A percentile compares a stretch with the other conserved stretches of the same genome.
Conservation (phyloP, 2,113 vertebrate genomes). For the Chloebia gouldiae region DNA sequence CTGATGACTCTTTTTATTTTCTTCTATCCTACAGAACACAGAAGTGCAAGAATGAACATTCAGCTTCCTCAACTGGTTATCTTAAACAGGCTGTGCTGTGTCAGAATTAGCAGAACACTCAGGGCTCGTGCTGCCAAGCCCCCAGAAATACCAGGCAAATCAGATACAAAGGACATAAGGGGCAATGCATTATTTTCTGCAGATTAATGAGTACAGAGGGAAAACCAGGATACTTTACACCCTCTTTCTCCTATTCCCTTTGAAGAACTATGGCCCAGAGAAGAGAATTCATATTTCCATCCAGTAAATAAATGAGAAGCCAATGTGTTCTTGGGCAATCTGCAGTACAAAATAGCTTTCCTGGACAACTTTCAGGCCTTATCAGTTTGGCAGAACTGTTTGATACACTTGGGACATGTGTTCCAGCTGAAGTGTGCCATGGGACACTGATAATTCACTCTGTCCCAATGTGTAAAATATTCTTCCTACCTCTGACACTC, state of each 20-base stretch:
- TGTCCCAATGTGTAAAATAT: conserved; percentile 1
- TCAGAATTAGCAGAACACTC: conserved; percentile 9
- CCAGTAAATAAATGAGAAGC: not conserved
- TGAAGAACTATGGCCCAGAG: not conserved
- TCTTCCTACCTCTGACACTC: conserved; percentile 18
- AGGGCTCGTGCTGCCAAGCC: not conserved
- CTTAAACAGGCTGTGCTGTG: not conserved
- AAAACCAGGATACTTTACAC: not conserved
- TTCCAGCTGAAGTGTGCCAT: not conserved
- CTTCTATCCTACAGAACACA: not conserved
- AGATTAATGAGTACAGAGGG: not conserved
- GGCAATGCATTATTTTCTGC: not conserved
- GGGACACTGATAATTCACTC: not conserved
- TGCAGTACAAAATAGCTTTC: not conserved
- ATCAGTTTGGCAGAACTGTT: conserved; percentile 25
- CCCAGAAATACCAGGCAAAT: not conserved
- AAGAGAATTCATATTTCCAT: not conserved
- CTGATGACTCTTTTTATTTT: not conserved
- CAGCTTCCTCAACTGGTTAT: not conserved
- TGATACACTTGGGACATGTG: not conserved
- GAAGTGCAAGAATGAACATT: not conserved
- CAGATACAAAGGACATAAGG: not conserved
- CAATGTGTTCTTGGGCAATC: not conserved
- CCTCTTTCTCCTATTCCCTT: not conserved
- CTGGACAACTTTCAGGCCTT: conserved; percentile 3